Evolutionary conservation across 2,113 vertebrate genomes (phyloP), one percentile per base, ranked within the genome.

Genomic region (Prunella himalayana): DNA sequence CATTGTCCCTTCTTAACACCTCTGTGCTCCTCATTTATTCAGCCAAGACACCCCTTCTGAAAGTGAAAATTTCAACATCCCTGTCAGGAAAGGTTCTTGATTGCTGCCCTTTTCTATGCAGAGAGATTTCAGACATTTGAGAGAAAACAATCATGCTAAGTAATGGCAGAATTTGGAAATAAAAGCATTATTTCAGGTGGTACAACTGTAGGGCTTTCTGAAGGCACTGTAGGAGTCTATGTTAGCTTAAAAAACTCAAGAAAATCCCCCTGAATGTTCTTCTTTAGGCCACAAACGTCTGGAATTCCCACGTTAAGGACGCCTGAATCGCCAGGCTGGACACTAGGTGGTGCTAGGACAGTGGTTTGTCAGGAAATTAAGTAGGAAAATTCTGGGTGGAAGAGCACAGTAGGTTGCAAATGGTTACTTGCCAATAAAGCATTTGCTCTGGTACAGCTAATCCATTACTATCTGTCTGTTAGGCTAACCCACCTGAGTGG

Each of bases 261-360:
- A 56, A 69, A 28, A 17, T 5, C 7, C 7, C 8, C 13, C 7
- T 1, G 7, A 41, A 11, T 60, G 51, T 69, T n/a, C 4, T 7
- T 19, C 33, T 45, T 21, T 3, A 5, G 3, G 9, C 47, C 4
- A 0, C 13, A 31, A 3, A 44, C 15, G 23, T 1, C 76, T 51
- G 64, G 33, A 13, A 82, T 54, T 64, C 18, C 31, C 22, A 4
- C 1, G 0, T 28, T 35, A 35, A 41, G 1, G 3, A 41, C 8
- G 3, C 3, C 20, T 9, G 66, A 80, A 28, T 25, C 13, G 61
- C 33, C 49, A 9, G 17, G n/a, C 45, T n/a, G 81, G 77, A 11
- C 97, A 92, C 94, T 92, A 97, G 96, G 30, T 97, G 97, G 96
- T 90, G 95, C 92, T 96, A 66, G 66, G 93, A 94, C 77, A 83